phyloP scores from a whole-genome alignment of 2,797 vertebrate species.

The Phrynocephalus guinanensis region DNA sequence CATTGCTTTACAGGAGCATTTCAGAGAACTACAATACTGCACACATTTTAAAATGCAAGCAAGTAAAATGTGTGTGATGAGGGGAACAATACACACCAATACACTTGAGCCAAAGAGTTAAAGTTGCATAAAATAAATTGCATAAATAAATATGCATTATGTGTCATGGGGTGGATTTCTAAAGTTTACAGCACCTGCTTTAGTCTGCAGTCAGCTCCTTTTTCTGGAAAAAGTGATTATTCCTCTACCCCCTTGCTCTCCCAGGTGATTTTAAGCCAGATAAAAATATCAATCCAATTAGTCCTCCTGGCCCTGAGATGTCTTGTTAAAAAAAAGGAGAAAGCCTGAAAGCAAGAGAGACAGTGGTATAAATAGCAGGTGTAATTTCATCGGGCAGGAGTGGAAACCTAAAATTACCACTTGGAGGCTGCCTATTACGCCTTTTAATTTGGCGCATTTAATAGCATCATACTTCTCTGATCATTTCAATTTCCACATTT shows the following conservation, averaged over 20 bases:
- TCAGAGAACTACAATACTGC: too few relatives aligned
- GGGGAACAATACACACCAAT: too few relatives aligned
- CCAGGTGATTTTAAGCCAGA: slow-evolving; percentile 32
- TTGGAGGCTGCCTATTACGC: slow-evolving; percentile 20
- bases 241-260: not conserved
- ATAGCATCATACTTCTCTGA: slow-evolving; percentile 47
- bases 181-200: too few relatives aligned
- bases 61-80: too few relatives aligned
- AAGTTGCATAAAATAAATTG: too few relatives aligned
- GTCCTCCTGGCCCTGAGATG: slow-evolving; percentile 9
- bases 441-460: slow-evolving; percentile 48
- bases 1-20: too few relatives aligned
- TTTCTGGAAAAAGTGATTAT: too few relatives aligned
- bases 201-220: not conserved
- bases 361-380: slow-evolving; percentile 46
- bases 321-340: not conserved
- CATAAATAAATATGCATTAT: too few relatives aligned
- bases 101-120: too few relatives aligned
- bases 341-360: not conserved
- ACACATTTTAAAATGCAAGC: too few relatives aligned
- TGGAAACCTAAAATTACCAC: slow-evolving; percentile 18
- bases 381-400: slow-evolving; percentile 44
- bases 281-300: slow-evolving; percentile 52
- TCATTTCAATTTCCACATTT: slow-evolving; percentile 50
- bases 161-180: too few relatives aligned